Evolutionary conservation across 2,888 invertebrate species (phyloP), one percentile per base, ranked within the genome.

Genomic region (Pristionchus fissidentatus): DNA sequence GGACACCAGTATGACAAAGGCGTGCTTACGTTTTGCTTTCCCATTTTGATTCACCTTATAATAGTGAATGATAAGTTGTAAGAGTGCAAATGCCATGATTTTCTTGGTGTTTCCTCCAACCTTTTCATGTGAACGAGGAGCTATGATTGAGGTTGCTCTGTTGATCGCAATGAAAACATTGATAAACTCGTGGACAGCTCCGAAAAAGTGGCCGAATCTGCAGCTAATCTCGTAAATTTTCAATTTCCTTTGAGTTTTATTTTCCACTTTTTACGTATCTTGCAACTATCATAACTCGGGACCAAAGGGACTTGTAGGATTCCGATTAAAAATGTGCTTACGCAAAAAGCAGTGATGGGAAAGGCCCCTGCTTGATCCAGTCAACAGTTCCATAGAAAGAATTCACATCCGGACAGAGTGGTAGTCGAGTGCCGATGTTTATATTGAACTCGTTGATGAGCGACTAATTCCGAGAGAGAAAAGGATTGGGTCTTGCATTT

Each of bases 121-220:
- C 70, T 41, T 70, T 38, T 70, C 70, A 70, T 70, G 70, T 38
- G 70, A 70, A 8, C 26, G 70, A 3, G 70, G 70, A 0, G 43
- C 26, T n/a, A 70, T 70, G n/a, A 70, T 70, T 3, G 70, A 38
- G n/a, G 70, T 70, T 70, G 70, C 70, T 70, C 70, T 41, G 32
- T 70, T 70, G 70, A 70, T 70, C 70, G 70, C 38, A 8, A 41
- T 70, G 7, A 70, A 41, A 4, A 70, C 43, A 19, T 70, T 70
- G 41, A 70, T 41, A 0, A 41, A 41, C 38, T 70, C 70, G 41
- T 70, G 70, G 7, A 41, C 70, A 26, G 41, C 70, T 13, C 70
- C 70, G 43, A 70, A 70, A 41, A 70, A 70, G n/a, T 70, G 70
- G 19, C 70, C 70, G 26, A 70, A n/a, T n/a, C 70, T 70, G 41